A percentile compares a stretch with the other conserved stretches of the same genome.
Evolutionary conservation across 1,140 invertebrate genomes (phyloP).

Genomic region (Phenacoccus solenopsis): DNA sequence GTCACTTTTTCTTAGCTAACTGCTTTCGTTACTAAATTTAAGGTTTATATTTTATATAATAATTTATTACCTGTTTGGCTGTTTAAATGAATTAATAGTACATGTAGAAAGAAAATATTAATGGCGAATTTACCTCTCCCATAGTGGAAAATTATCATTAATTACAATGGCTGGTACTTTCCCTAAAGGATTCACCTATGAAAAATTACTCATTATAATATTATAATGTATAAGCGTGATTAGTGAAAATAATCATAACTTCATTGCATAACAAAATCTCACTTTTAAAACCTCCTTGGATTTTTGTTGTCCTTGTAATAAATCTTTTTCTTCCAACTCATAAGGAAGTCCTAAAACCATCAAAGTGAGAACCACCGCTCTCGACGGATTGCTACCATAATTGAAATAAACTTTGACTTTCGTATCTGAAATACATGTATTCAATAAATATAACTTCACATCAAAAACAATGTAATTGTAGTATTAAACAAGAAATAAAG

Average conservation of each 20-base stretch:
- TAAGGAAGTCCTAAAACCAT: conserved; percentile 21
- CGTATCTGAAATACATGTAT: conserved; percentile 19
- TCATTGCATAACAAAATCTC: conserved; percentile 19
- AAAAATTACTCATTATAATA: conserved; percentile 20
- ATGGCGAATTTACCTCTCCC: background rate
- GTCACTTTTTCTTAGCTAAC: no score
- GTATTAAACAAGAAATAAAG: no score
- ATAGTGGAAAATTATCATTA: conserved; percentile 34
- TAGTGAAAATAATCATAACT: conserved; percentile 24
- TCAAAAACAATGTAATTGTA: no score
- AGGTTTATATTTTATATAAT: no score
- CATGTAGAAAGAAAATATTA: no score
- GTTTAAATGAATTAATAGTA: no score
- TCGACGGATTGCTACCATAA: conserved; percentile 19
- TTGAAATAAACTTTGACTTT: conserved; percentile 22
- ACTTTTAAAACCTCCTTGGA: conserved; percentile 24
- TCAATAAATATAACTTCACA: no score
- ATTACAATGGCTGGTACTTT: conserved; percentile 50
- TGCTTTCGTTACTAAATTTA: no score
- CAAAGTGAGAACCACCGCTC: conserved; percentile 20
- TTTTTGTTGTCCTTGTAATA: conserved; percentile 22
- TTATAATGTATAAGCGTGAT: no score
- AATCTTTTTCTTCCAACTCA: conserved; percentile 19
- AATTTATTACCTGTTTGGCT: no score
- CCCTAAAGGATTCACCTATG: conserved; percentile 51